Evolutionary conservation across 2,888 invertebrate genomes (phyloP).

Genomic region (Stegana nigrithorax): DNA sequence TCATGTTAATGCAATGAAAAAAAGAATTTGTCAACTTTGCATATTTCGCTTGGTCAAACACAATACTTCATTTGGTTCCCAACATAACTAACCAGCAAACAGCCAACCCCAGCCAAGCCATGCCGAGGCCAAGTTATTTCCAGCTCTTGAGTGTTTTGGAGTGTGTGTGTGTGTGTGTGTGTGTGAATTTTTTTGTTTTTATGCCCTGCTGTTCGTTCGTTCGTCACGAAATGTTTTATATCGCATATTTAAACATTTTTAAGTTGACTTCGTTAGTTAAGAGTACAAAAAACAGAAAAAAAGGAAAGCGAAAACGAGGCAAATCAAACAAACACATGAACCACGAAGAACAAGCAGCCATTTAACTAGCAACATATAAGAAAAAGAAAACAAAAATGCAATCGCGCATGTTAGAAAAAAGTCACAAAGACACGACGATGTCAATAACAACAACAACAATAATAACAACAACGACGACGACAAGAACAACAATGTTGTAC

Average conservation of each 20-base stretch:
- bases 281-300: too few species aligned
- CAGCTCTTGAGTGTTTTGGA: not conserved
- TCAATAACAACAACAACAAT: constrained; percentile 51
- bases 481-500: not conserved
- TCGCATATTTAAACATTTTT: constrained; percentile 52
- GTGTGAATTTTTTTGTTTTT: too few species aligned
- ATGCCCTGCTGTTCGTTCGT: too few species aligned
- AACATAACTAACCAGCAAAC: constrained; percentile 6
- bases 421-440: constrained; percentile 36
- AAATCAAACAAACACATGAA: constrained; percentile 6
- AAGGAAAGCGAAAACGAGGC: too few species aligned
- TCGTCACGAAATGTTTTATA: constrained; percentile 54
- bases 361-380: constrained; percentile 18
- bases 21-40: constrained; percentile 14
- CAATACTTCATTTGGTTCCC: constrained; percentile 13
- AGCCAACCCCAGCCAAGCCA: not conserved
- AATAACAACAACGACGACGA: constrained; percentile 20
- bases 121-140: too few species aligned
- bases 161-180: too few species aligned
- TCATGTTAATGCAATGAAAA: too few species aligned
- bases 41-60: not conserved
- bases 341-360: constrained; percentile 6
- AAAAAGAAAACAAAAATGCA: constrained; percentile 32
- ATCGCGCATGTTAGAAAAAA: constrained; percentile 13
- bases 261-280: constrained; percentile 54